These are phyloP conservation scores for Rhinoptilus africanus DNA, from an alignment of 2,113 vertebrate species.

Conservation along the genomic window DNA sequence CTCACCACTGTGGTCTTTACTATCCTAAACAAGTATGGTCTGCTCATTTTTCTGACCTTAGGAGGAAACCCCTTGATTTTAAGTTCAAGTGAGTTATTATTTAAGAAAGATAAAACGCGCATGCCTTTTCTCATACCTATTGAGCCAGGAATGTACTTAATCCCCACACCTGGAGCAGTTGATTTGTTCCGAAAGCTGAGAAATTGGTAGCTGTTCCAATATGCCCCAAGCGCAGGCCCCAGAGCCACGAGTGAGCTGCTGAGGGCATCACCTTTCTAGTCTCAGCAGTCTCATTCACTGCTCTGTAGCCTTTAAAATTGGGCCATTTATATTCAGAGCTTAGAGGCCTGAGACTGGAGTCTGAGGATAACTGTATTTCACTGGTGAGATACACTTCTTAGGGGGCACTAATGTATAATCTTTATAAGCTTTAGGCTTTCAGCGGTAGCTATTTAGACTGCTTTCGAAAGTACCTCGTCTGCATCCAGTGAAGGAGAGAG, in stretches of 20 bases:
- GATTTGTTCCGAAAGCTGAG: background rate
- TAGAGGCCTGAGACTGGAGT: background rate
- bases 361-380: background rate
- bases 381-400: background rate
- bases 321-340: background rate
- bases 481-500: background rate
- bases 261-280: background rate
- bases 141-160: fast-evolving
- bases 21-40: background rate
- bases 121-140: background rate
- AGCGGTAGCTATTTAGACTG: background rate
- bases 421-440: background rate
- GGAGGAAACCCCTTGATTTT: background rate
- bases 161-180: fast-evolving
- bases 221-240: background rate
- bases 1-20: background rate
- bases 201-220: background rate
- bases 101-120: background rate
- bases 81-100: background rate
- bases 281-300: background rate
- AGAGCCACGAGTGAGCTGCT: fast-evolving
- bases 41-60: background rate
- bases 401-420: background rate
- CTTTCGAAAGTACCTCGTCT: background rate
- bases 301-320: background rate